Evolutionary conservation across 1,140 invertebrate species (phyloP).

Genomic region (Pristionchus pacificus): DNA sequence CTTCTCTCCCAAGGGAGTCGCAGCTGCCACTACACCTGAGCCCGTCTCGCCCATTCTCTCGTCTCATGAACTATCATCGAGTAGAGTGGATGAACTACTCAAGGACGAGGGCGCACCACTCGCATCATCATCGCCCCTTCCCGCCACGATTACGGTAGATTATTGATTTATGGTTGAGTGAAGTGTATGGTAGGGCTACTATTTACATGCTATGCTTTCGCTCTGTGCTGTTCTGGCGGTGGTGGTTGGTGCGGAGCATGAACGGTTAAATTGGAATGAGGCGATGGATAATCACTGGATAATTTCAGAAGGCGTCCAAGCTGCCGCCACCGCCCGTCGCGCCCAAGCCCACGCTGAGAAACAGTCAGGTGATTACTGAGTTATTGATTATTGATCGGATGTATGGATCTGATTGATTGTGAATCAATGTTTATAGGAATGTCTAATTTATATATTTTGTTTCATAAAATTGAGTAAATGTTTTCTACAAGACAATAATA

Average conservation of each 20-base stretch:
- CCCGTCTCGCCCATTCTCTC: neutral
- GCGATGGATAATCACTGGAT: neutral
- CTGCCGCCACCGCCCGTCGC: neutral
- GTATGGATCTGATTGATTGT: no score
- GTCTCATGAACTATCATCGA: neutral
- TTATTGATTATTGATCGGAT: neutral
- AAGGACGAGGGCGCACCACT: neutral
- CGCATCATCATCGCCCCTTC: neutral
- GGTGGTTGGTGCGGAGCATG: no score
- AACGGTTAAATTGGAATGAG: no score
- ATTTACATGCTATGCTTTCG: neutral
- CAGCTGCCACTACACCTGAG: neutral
- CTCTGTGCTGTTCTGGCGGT: no score
- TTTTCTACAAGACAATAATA: no score
- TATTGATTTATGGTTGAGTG: no score
- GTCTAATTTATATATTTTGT: no score
- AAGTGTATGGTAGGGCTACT: no score
- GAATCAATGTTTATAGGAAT: no score
- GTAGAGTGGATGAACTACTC: neutral
- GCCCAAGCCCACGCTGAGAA: neutral
- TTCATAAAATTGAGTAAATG: no score
- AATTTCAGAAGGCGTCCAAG: neutral
- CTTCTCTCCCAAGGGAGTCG: neutral
- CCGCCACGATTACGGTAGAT: neutral
- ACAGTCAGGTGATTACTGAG: neutral